Evolutionary conservation across 2,888 invertebrate species (phyloP).

Genomic region (Noctua pronuba): DNA sequence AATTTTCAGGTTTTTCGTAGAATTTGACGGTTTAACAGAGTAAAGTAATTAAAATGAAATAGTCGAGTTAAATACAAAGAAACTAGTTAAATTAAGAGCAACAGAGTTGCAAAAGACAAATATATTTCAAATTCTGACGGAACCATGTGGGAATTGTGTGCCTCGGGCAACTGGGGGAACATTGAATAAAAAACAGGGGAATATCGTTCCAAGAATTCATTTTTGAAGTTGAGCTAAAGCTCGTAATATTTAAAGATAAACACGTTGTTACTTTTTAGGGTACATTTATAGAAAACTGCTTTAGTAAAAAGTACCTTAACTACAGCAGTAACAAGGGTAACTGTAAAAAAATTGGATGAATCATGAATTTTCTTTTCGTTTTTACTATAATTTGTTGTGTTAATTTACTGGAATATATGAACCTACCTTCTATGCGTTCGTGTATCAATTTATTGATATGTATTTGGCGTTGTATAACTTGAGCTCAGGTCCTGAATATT

Average conservation of each 20-base stretch:
- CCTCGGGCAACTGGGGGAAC: slow-evolving; percentile 48
- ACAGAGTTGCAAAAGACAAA: slow-evolving; percentile 53
- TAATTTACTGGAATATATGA: neutral
- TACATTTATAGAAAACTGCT: neutral
- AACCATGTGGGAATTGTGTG: slow-evolving; percentile 47
- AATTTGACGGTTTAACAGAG: slow-evolving; percentile 14
- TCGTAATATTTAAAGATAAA: slow-evolving; percentile 7
- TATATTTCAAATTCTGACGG: slow-evolving; percentile 60
- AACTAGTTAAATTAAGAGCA: slow-evolving; percentile 36
- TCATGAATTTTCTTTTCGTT: neutral
- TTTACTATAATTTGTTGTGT: neutral
- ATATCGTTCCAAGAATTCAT: slow-evolving; percentile 28
- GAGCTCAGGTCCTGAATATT: slow-evolving; percentile 66
- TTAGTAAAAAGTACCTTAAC: neutral
- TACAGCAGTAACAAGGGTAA: neutral
- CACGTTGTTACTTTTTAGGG: neutral
- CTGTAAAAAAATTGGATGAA: neutral
- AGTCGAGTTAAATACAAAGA: slow-evolving; percentile 22
- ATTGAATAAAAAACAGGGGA: slow-evolving; percentile 52
- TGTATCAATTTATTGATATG: slow-evolving; percentile 67
- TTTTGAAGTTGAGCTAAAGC: slow-evolving; percentile 28
- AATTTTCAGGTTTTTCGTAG: neutral
- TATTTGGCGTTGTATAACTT: slow-evolving; percentile 59
- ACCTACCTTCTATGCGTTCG: slow-evolving; percentile 15
- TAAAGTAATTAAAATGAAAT: slow-evolving; percentile 32